Conservation (phyloP, 1,140 invertebrate species). For the Euglossa dilemma region DNA sequence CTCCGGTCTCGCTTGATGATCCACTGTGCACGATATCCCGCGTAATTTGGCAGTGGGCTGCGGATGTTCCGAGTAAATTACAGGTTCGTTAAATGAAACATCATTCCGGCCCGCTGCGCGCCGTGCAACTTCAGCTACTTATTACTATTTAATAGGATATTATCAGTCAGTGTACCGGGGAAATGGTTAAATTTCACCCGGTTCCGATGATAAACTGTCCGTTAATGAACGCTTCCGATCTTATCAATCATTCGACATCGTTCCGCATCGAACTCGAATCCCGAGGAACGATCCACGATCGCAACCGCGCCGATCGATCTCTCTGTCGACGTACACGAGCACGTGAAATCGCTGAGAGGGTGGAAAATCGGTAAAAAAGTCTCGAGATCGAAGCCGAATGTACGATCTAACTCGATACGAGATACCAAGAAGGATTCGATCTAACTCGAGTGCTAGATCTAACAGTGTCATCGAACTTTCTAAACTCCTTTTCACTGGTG, state of each 20-base stretch:
- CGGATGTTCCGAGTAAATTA: constrained; percentile 14
- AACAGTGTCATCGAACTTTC: too few species aligned
- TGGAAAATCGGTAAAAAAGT: too few species aligned
- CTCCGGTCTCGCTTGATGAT: neutral
- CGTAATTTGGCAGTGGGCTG: constrained; percentile 16
- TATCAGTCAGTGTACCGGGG: neutral
- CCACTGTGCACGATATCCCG: neutral
- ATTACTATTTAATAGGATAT: constrained; percentile 33
- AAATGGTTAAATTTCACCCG: constrained; percentile 4
- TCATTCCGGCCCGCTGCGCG: neutral
- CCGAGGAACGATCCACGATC: neutral
- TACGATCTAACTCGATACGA: too few species aligned
- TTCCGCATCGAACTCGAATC: neutral
- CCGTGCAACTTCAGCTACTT: constrained; percentile 1
- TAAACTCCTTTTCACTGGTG: too few species aligned
- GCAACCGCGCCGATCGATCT: too few species aligned
- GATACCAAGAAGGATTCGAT: too few species aligned
- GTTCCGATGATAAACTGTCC: neutral
- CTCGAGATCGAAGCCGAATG: too few species aligned
- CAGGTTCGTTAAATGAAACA: constrained; percentile 28
- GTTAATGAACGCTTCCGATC: constrained; percentile 1
- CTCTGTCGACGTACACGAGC: too few species aligned
- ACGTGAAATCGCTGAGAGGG: too few species aligned
- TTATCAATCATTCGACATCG: neutral
- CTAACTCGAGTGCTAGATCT: too few species aligned